Evolutionary conservation across 2,888 invertebrate genomes (phyloP), one percentile per base, ranked within the genome.

Genomic region (Tricholauxania praeusta): DNA sequence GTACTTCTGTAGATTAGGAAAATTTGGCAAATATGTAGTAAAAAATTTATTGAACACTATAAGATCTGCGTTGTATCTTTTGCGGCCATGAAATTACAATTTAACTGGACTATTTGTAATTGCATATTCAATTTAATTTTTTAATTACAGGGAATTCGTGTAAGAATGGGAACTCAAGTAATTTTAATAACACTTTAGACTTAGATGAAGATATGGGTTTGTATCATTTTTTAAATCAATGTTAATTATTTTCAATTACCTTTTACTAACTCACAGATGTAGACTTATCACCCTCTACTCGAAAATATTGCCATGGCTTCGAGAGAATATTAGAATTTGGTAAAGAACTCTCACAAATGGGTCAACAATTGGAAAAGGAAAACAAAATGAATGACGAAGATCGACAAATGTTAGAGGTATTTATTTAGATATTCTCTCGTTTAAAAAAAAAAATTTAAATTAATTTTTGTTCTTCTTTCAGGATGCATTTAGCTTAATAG

Each of bases 401-500:
- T 88, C 95, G 96, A 87, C 94, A 96, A 89, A 96, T 97, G 94
- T 90, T 98, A 74, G 95, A 95, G 91, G 96, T 95, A 69, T 49
- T 12, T 39, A 71, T 32, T 51, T 2, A 52, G 57, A 65, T 15
- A 32, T 32, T 14, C 3, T 32, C 5, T 52, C 28, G 28, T 28
- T 28, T 28, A 3, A 17, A 14, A 60, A 51, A 49, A 17, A 32
- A 2, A 49, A 60, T 57, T 63, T 48, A 10, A 17, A 63, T n/a
- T 51, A 39, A 63, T 19, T 14, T 55, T 32, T 47, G 12, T 51
- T 55, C 12, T 55, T 48, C 68, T 67, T 80, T 39, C 89, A 97
- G 94, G 96, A 98, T 89, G 98, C 98, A 85, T 99, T 98, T 90
- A 98, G 98, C 89, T 91, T 99, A 85, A 90, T 99, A 85, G 98